These are phyloP conservation scores for Malachius bipustulatus DNA, from an alignment of 2,888 invertebrate species.

Conservation along the genomic window DNA sequence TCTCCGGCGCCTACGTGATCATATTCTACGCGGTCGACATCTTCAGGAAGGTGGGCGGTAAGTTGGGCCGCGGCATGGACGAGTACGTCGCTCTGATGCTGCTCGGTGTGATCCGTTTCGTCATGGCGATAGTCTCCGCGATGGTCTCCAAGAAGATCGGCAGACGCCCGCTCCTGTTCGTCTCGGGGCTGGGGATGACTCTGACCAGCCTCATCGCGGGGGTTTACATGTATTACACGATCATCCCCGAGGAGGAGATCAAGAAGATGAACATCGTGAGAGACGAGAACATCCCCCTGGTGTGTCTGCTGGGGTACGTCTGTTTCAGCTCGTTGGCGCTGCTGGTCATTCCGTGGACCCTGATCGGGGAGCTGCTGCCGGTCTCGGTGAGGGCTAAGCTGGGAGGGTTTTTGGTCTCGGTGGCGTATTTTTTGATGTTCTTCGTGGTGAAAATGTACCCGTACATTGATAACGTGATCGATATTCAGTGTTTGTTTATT, in stretches of 20 bases:
- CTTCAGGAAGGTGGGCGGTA: constrained; percentile 38
- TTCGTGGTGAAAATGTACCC: constrained; percentile 42
- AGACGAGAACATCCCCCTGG: constrained; percentile 35
- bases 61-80: constrained; percentile 33
- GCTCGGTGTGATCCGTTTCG: constrained; percentile 41
- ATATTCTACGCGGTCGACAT: constrained; percentile 47
- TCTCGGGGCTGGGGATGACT: constrained; percentile 43
- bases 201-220: constrained; percentile 36
- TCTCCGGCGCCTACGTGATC: constrained; percentile 45
- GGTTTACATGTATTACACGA: constrained; percentile 25
- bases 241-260: constrained; percentile 22
- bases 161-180: constrained; percentile 39
- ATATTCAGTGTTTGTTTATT: constrained; percentile 38
- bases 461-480: constrained; percentile 33
- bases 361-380: constrained; percentile 43
- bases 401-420: constrained; percentile 40
- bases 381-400: constrained; percentile 41
- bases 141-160: constrained; percentile 40
- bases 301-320: constrained; percentile 41
- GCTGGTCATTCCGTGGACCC: constrained; percentile 47
- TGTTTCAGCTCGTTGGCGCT: constrained; percentile 43
- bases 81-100: constrained; percentile 40
- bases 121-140: constrained; percentile 40
- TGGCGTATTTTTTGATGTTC: constrained; percentile 46
- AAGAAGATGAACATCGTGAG: constrained; percentile 22